phyloP scores from a whole-genome alignment of 2,888 invertebrate genomes.

The Sminthurinus aureus region DNA sequence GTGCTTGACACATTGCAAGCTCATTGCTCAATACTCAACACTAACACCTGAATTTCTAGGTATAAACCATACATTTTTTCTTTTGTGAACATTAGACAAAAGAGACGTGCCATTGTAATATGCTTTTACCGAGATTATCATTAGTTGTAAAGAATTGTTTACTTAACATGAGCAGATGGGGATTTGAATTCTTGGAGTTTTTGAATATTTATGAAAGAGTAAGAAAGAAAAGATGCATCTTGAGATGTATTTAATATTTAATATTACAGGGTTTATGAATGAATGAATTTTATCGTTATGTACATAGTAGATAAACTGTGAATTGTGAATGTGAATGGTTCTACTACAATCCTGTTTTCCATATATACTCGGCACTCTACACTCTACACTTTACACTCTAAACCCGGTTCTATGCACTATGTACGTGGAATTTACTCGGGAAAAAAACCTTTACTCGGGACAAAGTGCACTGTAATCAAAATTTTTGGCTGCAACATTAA shows the following conservation, averaged over 20 bases:
- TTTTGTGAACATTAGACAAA: not conserved
- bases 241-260: not conserved
- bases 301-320: not conserved
- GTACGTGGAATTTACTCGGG: not conserved
- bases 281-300: not conserved
- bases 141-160: not conserved
- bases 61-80: not conserved
- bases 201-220: not conserved
- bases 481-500: constrained; percentile 9
- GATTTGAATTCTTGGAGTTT: no score
- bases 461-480: not conserved
- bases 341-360: not conserved
- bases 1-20: no score
- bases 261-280: not conserved
- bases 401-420: no score
- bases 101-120: not conserved
- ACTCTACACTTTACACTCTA: no score
- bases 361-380: no score
- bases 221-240: not conserved
- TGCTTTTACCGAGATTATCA: no score
- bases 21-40: no score
- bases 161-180: no score
- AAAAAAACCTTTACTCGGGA: not conserved
- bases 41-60: no score
- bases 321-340: not conserved